Conservation (phyloP, 2,113 vertebrate species). For the Myrmophylax atrothorax region DNA sequence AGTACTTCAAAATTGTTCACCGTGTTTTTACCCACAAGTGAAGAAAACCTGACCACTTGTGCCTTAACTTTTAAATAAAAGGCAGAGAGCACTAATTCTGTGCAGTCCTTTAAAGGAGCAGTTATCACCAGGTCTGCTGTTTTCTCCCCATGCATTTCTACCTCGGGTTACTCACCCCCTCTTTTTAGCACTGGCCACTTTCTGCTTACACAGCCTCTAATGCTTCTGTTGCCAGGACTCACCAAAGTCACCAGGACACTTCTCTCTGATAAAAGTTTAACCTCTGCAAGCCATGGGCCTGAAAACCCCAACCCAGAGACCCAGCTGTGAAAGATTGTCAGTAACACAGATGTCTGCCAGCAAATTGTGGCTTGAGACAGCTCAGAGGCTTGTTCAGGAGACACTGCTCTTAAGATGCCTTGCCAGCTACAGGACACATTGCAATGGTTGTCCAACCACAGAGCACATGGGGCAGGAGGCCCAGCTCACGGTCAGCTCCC, state of each 20-base stretch:
- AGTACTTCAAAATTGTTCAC: neutral
- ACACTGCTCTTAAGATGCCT: constrained; percentile 11
- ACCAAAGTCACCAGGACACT: neutral
- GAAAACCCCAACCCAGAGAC: constrained; percentile 15
- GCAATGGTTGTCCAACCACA: neutral
- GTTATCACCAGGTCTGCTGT: neutral
- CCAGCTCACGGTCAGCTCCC: neutral
- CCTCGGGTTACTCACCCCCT: neutral
- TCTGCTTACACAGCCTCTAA: neutral
- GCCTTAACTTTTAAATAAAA: neutral
- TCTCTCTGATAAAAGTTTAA: neutral
- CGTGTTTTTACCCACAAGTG: neutral
- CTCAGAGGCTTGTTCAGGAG: neutral
- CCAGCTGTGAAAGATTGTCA: constrained; percentile 52
- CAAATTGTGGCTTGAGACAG: constrained; percentile 35
- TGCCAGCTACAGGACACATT: neutral
- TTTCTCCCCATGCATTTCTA: neutral
- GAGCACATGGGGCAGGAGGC: neutral
- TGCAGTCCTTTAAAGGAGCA: neutral
- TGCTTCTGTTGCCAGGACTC: neutral
- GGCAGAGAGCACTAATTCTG: neutral
- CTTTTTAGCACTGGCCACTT: constrained; percentile 26
- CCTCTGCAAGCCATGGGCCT: neutral
- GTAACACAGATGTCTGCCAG: constrained; percentile 58
- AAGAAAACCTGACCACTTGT: neutral